phyloP scores from a whole-genome alignment of 2,888 invertebrate species.

The Coenonympha glycerion region DNA sequence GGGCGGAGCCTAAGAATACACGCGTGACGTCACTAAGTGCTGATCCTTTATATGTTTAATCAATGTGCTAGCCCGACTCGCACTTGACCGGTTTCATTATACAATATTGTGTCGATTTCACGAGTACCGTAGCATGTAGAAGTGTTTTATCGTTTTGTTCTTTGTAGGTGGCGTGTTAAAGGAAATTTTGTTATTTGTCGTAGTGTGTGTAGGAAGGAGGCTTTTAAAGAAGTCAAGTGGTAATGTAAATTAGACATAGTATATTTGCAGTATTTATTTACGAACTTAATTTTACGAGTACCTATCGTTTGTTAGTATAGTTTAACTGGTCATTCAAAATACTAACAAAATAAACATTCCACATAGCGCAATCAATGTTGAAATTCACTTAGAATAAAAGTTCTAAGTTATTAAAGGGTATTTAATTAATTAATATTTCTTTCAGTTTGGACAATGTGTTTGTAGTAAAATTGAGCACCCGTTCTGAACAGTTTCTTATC shows the following conservation, averaged over 20 bases:
- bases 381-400: slow-evolving; percentile 35
- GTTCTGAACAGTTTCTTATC: slow-evolving; percentile 29
- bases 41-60: too few relatives aligned
- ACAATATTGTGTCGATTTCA: background rate
- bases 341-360: slow-evolving; percentile 46
- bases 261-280: slow-evolving; percentile 43
- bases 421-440: background rate
- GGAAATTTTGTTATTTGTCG: slow-evolving; percentile 43
- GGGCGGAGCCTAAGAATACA: too few relatives aligned
- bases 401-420: background rate
- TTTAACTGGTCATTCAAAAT: slow-evolving; percentile 41
- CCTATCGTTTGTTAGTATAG: slow-evolving; percentile 21
- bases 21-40: too few relatives aligned
- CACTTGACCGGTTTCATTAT: too few relatives aligned
- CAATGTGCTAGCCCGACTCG: too few relatives aligned
- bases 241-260: slow-evolving; percentile 40
- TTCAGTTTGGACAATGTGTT: background rate
- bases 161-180: slow-evolving; percentile 43
- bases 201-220: slow-evolving; percentile 60
- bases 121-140: slow-evolving; percentile 57
- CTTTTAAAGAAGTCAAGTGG: slow-evolving; percentile 56
- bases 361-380: slow-evolving; percentile 40
- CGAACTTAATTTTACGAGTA: slow-evolving; percentile 35
- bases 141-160: slow-evolving; percentile 30
- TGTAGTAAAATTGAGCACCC: slow-evolving; percentile 41